A percentile compares a stretch with the other conserved stretches of the same genome.
phyloP scores from a whole-genome alignment of 2,797 vertebrate species.

The Helicolenus hilgendorfi region DNA sequence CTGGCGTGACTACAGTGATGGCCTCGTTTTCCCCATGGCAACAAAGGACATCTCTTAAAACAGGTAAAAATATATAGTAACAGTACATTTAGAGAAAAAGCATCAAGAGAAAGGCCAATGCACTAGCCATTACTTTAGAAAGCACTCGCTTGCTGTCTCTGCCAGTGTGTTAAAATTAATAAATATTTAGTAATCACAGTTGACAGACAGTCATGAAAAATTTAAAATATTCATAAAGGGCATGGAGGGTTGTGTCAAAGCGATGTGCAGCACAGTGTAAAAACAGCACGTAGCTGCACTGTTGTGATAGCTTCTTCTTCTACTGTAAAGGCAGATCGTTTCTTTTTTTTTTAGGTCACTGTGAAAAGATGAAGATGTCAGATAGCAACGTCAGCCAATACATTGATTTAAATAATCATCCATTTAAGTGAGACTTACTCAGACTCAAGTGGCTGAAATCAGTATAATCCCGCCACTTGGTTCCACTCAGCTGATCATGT shows the following conservation, averaged over 20 bases:
- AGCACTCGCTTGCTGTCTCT: neutral
- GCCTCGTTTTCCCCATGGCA: constrained; percentile 9
- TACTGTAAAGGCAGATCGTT: neutral
- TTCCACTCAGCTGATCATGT: constrained; percentile 17
- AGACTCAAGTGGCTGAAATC: constrained; percentile 5
- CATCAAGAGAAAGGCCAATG: neutral
- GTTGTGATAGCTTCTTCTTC: neutral
- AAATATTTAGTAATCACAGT: constrained; percentile 49
- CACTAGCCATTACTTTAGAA: neutral
- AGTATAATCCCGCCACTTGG: constrained; percentile 31
- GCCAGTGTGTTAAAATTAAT: constrained; percentile 29
- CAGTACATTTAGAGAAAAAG: neutral
- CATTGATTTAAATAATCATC: constrained; percentile 45
- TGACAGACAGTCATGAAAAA: constrained; percentile 68
- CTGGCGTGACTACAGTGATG: constrained; percentile 26
- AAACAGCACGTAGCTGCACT: constrained; percentile 2
- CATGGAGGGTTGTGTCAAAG: constrained; percentile 64
- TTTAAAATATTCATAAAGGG: constrained; percentile 79
- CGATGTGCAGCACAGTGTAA: constrained; percentile 38
- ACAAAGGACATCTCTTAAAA: constrained; percentile 12
- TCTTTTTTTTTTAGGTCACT: neutral
- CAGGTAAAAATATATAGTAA: neutral
- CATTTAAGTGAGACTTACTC: constrained; percentile 33
- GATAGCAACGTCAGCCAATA: neutral
- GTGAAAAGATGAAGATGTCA: constrained; percentile 26